Conservation (phyloP, 2,797 vertebrate species). For the Allobates femoralis region DNA sequence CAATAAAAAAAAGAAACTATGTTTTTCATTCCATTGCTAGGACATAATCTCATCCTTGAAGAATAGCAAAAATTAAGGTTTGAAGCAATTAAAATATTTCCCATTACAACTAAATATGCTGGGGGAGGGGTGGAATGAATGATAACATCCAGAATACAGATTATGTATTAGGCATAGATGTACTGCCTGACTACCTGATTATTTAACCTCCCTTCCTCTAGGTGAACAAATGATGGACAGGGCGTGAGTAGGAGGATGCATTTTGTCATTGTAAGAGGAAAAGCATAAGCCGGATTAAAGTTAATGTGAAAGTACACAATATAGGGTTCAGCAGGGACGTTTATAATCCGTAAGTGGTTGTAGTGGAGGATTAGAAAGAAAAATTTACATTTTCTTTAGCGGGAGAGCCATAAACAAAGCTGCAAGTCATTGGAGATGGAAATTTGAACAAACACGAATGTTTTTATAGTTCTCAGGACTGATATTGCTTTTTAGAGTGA, state of each 20-base stretch:
- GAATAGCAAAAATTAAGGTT: not conserved
- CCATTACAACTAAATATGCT: constrained; percentile 3
- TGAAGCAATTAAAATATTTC: not conserved
- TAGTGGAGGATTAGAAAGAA: not conserved
- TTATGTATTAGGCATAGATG: constrained; percentile 23
- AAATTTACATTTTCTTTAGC: not conserved
- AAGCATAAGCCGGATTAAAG: constrained; percentile 1
- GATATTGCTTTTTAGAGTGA: not conserved
- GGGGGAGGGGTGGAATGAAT: not conserved
- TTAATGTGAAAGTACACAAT: constrained; percentile 3
- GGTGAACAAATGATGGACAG: constrained; percentile 41
- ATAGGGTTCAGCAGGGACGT: constrained; percentile 10
- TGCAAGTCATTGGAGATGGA: not conserved
- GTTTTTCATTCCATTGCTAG: not conserved
- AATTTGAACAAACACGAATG: not conserved
- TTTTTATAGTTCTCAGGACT: not conserved
- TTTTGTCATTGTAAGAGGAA: constrained; percentile 11
- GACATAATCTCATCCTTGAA: constrained; percentile 3
- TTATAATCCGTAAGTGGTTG: constrained; percentile 5
- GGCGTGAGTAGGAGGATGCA: not conserved
- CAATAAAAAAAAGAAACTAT: not conserved
- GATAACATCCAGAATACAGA: constrained; percentile 16
- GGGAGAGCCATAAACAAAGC: not conserved
- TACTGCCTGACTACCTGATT: not conserved
- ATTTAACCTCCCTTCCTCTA: constrained; percentile 23